Evolutionary conservation across 2,888 invertebrate genomes (phyloP).

Genomic region (Schizaphis graminum): DNA sequence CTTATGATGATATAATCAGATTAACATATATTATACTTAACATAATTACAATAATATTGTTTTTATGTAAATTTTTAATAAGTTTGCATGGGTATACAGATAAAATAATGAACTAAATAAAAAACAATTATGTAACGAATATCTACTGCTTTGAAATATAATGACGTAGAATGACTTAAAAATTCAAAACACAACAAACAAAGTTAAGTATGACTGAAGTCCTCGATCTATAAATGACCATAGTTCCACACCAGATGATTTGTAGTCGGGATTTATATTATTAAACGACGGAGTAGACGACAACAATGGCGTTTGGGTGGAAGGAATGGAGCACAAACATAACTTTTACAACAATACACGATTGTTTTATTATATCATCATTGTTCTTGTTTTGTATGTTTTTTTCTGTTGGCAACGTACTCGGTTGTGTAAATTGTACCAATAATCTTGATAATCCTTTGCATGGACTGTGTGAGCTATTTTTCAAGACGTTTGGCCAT

Average conservation of each 20-base stretch:
- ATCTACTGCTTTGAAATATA: not conserved
- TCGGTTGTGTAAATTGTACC: not conserved
- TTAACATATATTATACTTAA: not conserved
- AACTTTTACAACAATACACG: not conserved
- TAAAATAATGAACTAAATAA: not conserved
- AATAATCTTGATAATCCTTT: conserved; percentile 8
- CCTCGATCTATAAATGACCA: not conserved
- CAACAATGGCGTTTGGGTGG: not conserved
- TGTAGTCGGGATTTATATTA: not conserved
- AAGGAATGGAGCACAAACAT: not conserved
- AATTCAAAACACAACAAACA: not conserved
- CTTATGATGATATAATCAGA: not conserved
- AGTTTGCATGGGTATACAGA: not conserved
- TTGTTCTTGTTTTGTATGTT: not conserved
- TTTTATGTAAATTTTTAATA: not conserved
- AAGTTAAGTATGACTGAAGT: too few species aligned
- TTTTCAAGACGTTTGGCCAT: conserved; percentile 19
- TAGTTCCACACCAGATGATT: not conserved
- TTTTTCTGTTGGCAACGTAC: conserved; percentile 32
- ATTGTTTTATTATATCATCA: not conserved
- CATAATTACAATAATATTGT: not conserved
- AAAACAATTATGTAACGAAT: not conserved
- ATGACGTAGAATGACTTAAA: not conserved
- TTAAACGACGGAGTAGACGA: not conserved
- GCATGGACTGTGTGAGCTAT: not conserved